Base-by-base conservation (phyloP, 2,113 vertebrate species). In the Misgurnus mizolepis region DNA sequence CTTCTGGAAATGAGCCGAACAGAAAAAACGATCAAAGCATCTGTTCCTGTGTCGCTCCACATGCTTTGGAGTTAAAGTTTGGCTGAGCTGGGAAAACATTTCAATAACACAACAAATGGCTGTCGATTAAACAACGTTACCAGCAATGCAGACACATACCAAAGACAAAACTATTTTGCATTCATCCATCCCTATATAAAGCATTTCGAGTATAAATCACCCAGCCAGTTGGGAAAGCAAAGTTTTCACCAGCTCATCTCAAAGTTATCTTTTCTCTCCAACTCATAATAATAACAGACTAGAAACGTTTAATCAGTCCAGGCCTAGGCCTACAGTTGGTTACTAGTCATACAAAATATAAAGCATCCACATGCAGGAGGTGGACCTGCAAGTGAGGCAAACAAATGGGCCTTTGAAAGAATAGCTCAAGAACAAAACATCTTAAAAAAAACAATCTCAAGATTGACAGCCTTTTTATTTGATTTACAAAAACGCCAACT, bases 1-100 rank as follows among this genome's bases (percentile, higher is more conserved):
- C 22, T 18, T n/a, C 67, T 41, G 5, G 12, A 18, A 56, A 43
- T 9, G 17, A 73, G 72, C 22, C 47, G 71, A 70, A 75, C 55
- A 40, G 11, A 78, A 64, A 15, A 78, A 14, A 15, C 53, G 64
- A 45, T 56, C 22, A 64, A n/a, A 70, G 65, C 69, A 70, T 75
- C 76, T 79, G 65, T 27, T 79, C 68, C 56, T 34, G 22, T 27
- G 67, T 22, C 15, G 5, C 7, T 18, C 47, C 39, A 45, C 66
- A 74, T 67, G 55, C 39, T 17, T 10, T 55, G 56, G 53, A 68
- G 43, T 49, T 8, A 66, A 66, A 67, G 62, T 77, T 47, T 78
- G 45, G 43, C 55, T 64, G 45, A 39, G 45, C 9, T 41, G 43
- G 12, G 7, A 61, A 22, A 73, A 73, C 55, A 60, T 56, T 15